Percentiles rank a stretch among this genome's conserved stretches.
phyloP scores from a whole-genome alignment of 1,140 invertebrate genomes.

The Eupeodes corollae region DNA sequence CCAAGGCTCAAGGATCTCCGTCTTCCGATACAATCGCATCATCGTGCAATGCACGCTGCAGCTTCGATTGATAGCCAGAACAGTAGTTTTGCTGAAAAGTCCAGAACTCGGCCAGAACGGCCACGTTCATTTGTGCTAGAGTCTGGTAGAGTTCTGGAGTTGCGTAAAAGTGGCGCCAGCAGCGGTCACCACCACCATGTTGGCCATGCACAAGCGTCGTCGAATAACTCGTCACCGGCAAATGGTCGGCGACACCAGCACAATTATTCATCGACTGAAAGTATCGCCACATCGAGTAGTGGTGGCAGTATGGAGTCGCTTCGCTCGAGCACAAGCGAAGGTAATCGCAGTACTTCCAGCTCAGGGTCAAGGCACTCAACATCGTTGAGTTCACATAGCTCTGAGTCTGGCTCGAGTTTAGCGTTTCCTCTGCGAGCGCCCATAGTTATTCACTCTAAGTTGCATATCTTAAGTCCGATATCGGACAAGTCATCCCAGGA shows the following conservation, averaged over 20 bases:
- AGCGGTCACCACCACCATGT: slow-evolving; percentile 6
- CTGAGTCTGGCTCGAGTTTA: slow-evolving; percentile 55
- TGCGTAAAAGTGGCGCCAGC: slow-evolving; percentile 27
- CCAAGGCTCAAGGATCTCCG: slow-evolving; percentile 56
- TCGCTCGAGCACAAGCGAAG: slow-evolving; percentile 69
- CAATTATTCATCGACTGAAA: slow-evolving; percentile 74
- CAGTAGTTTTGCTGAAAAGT: not conserved
- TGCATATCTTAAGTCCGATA: slow-evolving; percentile 77
- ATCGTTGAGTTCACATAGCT: slow-evolving; percentile 70
- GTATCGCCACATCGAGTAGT: slow-evolving; percentile 72
- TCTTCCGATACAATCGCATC: slow-evolving; percentile 47
- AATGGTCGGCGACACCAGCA: slow-evolving; percentile 41
- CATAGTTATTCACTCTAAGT: slow-evolving; percentile 53
- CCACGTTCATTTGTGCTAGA: slow-evolving; percentile 34
- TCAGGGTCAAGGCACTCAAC: slow-evolving; percentile 67
- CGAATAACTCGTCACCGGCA: slow-evolving; percentile 37
- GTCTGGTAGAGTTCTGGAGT: slow-evolving; percentile 35
- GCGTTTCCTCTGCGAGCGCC: slow-evolving; percentile 51
- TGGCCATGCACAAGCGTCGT: slow-evolving; percentile 2
- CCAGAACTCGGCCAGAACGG: slow-evolving; percentile 12
- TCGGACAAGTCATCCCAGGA: slow-evolving; percentile 84
- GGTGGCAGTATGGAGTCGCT: slow-evolving; percentile 74
- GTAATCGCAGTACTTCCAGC: slow-evolving; percentile 66
- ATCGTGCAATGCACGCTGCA: slow-evolving; percentile 15
- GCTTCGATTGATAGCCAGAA: not conserved